Conservation (phyloP, 2,888 invertebrate species). For the Drosophila antonietae region DNA sequence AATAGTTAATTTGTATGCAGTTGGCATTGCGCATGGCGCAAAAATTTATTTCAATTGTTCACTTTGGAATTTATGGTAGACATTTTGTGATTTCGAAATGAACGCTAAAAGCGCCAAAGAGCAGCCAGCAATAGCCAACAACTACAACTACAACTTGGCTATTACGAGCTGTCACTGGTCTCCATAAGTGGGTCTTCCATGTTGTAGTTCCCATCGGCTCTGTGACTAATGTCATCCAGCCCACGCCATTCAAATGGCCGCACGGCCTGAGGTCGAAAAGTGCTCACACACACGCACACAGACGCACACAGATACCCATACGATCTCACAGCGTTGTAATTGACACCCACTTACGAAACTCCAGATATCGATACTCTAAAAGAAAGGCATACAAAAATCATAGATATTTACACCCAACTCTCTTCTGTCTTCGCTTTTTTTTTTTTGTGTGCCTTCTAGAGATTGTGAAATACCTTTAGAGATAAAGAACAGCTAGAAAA, state of each 20-base stretch:
- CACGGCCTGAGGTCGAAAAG: slow-evolving; percentile 39
- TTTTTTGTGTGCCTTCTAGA: slow-evolving; percentile 1
- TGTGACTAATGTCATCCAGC: slow-evolving; percentile 74
- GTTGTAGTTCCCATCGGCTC: slow-evolving; percentile 42
- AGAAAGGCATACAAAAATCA: slow-evolving; percentile 42
- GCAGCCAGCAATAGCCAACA: slow-evolving; percentile 34
- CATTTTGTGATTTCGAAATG: slow-evolving; percentile 80
- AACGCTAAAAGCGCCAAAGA: slow-evolving; percentile 56
- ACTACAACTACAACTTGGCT: slow-evolving; percentile 47
- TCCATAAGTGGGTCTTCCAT: slow-evolving; percentile 45
- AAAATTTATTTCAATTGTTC: slow-evolving; percentile 82
- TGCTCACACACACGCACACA: not conserved
- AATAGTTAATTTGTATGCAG: slow-evolving; percentile 81
- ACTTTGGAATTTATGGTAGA: slow-evolving; percentile 81
- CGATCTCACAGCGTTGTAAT: slow-evolving; percentile 62
- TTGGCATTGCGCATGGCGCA: slow-evolving; percentile 78
- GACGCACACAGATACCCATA: slow-evolving; percentile 2
- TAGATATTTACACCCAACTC: slow-evolving; percentile 16
- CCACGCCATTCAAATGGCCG: slow-evolving; percentile 62
- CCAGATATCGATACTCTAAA: slow-evolving; percentile 42
- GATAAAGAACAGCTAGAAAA: slow-evolving; percentile 53
- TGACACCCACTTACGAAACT: slow-evolving; percentile 78
- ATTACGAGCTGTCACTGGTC: slow-evolving; percentile 23
- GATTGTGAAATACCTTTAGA: slow-evolving; percentile 59
- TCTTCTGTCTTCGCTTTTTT: slow-evolving; percentile 7